These are phyloP conservation scores for Suricata suricatta DNA, from an alignment of 2,113 vertebrate genomes.

Conservation along the genomic window DNA sequence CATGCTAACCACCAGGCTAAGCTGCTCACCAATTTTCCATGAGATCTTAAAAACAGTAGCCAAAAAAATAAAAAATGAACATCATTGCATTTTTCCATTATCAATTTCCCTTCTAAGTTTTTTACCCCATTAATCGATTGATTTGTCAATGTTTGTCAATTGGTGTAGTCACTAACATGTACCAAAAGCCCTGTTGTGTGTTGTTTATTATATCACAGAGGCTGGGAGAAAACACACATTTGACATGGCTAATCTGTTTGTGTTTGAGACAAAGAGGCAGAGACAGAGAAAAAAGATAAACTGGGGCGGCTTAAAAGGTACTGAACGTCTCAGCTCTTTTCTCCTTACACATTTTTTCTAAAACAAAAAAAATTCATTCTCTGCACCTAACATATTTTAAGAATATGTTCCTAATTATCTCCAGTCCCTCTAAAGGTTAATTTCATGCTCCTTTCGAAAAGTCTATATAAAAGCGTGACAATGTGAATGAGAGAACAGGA, in stretches of 20 bases:
- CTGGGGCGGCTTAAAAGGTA: background rate
- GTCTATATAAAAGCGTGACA: background rate
- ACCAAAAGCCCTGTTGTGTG: background rate
- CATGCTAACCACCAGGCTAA: background rate
- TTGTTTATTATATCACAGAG: background rate
- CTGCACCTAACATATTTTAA: background rate
- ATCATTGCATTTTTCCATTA: background rate
- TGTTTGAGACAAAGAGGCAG: background rate
- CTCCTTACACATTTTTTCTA: background rate
- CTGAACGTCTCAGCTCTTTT: background rate
- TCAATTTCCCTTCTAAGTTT: background rate
- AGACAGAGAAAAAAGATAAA: background rate
- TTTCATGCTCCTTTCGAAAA: background rate
- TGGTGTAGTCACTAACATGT: background rate
- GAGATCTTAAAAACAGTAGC: background rate
- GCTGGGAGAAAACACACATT: background rate
- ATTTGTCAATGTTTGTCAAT: background rate
- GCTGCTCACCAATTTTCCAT: background rate
- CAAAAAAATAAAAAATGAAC: constrained; percentile 4
- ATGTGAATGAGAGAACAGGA: background rate
- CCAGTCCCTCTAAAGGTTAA: background rate
- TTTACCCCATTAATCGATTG: background rate
- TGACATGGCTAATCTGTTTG: background rate
- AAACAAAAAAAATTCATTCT: background rate
- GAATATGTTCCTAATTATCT: background rate